A percentile compares a stretch with the other conserved stretches of the same genome.
These are phyloP conservation scores for Vulpes vulpes DNA, from an alignment of 2,113 vertebrate species.

Conservation along the genomic window DNA sequence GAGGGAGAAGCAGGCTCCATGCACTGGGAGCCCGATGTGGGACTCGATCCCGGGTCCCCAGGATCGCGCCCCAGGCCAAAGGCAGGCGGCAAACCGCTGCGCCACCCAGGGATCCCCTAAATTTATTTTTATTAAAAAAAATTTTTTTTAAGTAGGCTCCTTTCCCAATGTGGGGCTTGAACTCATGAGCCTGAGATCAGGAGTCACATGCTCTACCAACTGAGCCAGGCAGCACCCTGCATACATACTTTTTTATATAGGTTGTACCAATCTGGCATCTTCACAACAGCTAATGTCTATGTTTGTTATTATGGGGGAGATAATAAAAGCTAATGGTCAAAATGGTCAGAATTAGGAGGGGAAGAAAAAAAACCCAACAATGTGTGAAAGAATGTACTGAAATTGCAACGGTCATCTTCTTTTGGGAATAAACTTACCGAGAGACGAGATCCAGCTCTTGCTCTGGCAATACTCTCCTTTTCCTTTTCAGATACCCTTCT, in stretches of 20 bases:
- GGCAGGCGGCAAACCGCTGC: too few relatives aligned
- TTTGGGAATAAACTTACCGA: conserved; percentile 89
- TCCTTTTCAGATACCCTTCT: conserved; percentile 95
- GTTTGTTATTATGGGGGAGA: background rate
- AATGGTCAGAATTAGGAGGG: background rate
- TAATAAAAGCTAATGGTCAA: conserved; percentile 29
- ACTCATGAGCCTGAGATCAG: background rate
- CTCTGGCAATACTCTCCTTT: conserved; percentile 95
- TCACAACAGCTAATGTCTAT: background rate
- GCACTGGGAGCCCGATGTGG: too few relatives aligned
- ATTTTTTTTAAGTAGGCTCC: background rate
- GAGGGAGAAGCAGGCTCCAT: too few relatives aligned
- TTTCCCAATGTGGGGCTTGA: background rate
- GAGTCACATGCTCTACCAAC: background rate
- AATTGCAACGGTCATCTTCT: background rate
- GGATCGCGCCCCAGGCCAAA: too few relatives aligned
- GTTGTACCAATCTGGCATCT: conserved; percentile 10
- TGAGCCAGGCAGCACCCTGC: background rate
- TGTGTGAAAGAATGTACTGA: background rate
- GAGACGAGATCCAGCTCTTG: conserved; percentile 94
- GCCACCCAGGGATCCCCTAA: background rate
- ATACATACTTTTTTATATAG: background rate
- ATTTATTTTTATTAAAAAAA: background rate
- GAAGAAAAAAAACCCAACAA: background rate
- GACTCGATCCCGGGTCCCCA: too few relatives aligned